Evolutionary conservation across 1,140 invertebrate species (phyloP).

Genomic region (Bradysia coprophila): DNA sequence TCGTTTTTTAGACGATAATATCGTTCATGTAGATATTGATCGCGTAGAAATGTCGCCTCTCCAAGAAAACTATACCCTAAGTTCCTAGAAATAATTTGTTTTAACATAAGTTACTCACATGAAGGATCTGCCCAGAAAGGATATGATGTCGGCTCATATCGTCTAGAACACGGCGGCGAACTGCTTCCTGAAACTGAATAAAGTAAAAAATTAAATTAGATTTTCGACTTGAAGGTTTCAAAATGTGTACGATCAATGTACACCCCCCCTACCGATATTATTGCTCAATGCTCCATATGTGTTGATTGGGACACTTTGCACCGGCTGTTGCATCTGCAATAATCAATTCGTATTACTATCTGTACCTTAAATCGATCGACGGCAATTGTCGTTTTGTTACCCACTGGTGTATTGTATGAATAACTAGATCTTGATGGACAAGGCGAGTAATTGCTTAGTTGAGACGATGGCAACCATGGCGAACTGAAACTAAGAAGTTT

Average conservation of each 20-base stretch:
- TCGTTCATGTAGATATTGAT: not conserved
- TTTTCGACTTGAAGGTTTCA: not conserved
- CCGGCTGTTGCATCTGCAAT: slow-evolving; percentile 1
- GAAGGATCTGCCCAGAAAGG: not conserved
- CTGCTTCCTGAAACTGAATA: slow-evolving; percentile 1
- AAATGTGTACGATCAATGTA: not conserved
- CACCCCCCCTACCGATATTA: not conserved
- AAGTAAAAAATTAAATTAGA: not conserved
- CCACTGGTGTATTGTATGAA: not conserved
- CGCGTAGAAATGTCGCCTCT: no score
- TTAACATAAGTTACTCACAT: not conserved
- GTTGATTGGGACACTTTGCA: not conserved
- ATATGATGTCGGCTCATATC: not conserved
- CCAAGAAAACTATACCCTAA: no score
- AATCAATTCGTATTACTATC: not conserved
- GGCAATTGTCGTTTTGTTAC: no score
- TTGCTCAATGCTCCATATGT: not conserved
- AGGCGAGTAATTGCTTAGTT: not conserved
- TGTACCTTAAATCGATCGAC: no score
- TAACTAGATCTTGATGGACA: not conserved
- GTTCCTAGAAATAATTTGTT: no score
- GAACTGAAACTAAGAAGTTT: not conserved
- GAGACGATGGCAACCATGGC: not conserved
- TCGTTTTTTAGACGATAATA: not conserved
- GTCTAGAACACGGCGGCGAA: not conserved